Conservation (phyloP, 1,140 invertebrate genomes). For the Tetragnatha versicolor region DNA sequence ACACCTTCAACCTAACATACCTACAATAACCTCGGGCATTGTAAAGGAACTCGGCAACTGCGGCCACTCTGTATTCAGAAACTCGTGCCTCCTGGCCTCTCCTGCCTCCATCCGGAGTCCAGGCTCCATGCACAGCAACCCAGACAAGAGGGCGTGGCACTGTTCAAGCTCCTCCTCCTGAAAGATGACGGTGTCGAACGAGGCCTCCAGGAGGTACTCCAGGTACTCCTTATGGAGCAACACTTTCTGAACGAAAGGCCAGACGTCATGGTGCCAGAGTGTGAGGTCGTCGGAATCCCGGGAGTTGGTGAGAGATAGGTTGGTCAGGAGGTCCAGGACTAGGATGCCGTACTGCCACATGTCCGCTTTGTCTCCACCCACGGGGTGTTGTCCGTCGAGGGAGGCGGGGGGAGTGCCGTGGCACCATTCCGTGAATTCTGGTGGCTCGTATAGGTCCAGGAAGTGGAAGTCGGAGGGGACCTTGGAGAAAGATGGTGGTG, state of each 20-base stretch:
- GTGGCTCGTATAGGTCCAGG: conserved; percentile 25
- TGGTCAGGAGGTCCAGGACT: conserved; percentile 9
- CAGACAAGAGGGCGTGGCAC: not conserved
- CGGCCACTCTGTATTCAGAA: conserved; percentile 11
- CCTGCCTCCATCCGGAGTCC: not conserved
- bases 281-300: not conserved
- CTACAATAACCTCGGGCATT: not conserved
- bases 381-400: not conserved
- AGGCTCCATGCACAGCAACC: not conserved
- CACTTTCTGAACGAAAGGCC: conserved; percentile 18
- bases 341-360: conserved; percentile 39
- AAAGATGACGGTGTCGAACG: not conserved
- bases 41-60: not conserved
- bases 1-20: no score
- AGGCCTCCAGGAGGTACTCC: not conserved
- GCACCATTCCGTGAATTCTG: conserved; percentile 27
- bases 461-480: conserved; percentile 11
- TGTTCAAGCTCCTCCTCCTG: not conserved
- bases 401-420: not conserved
- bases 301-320: not conserved
- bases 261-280: conserved; percentile 21
- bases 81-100: not conserved
- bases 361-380: conserved; percentile 18
- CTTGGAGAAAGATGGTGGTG: not conserved
- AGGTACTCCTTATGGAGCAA: conserved; percentile 12